Evolutionary conservation across 2,113 vertebrate species (phyloP), one percentile per base, ranked within the genome.

Genomic region (Cacatua alba): DNA sequence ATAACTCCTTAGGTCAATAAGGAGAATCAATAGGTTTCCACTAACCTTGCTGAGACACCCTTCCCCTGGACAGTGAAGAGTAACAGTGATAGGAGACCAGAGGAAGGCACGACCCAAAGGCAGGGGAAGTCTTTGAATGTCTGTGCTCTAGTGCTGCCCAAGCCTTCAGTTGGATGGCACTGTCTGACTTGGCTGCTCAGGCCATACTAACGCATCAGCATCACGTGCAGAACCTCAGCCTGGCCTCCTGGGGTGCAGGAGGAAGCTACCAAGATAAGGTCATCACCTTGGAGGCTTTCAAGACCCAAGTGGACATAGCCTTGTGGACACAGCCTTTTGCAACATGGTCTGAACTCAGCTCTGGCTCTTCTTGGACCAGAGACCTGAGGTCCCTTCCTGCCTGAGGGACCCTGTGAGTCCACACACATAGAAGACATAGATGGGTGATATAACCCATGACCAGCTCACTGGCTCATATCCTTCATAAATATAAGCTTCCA

Each of bases 21-120:
- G 39, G 26, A 86, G 33, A 62, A 37, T 35, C 29, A 1, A 2
- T 17, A 51, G 13, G 24, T 79, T 24, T 76, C 52, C 0, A 0
- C 26, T 52, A 75, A 13, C 11, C 23, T 13, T 82, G 59, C 7
- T 31, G 16, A 60, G 51, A 71, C 53, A 51, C 3, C 11, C 7
- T 94, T 79, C 35, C 29, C n/a, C 20, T 33, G 33, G 28, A 5
- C 33, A 60, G 35, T 29, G 11, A 62, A n/a, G 17, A 31, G 15
- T 31, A 63, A 21, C 18, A 80, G 5, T 26, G 11, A 31, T 28
- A 21, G 9, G 31, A 82, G n/a, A 43, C 17, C 5, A 39, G 46
- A 10, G 9, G 26, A n/a, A 68, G 20, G 28, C 41, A 25, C 59
- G 33, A 80, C 18, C 51, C 46, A 59, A 37, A 83, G 46, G 10